A percentile compares a stretch with the other conserved stretches of the same genome.
Conservation (phyloP, 92 coral and sea anemone genomes). For the Zoanthus solanderi region DNA sequence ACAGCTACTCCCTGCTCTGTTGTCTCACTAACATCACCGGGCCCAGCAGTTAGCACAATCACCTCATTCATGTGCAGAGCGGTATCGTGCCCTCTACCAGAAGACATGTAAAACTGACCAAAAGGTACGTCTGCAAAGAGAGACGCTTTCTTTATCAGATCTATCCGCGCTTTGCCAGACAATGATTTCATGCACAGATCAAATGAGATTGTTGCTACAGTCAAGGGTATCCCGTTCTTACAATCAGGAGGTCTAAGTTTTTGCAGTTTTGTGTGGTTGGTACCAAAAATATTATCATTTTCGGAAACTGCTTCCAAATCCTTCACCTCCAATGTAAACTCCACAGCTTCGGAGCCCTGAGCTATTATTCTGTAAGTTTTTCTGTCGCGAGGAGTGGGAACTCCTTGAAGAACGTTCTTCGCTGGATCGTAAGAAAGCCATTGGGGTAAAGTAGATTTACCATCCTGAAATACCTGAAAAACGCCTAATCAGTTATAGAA, state of each 20-base stretch:
- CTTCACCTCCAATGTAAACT: constrained; percentile 73
- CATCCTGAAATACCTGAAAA: constrained; percentile 78
- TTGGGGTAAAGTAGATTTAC: constrained; percentile 79
- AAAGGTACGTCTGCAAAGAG: constrained; percentile 71
- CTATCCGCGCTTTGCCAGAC: constrained; percentile 78
- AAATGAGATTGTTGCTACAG: constrained; percentile 90
- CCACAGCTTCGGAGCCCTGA: constrained; percentile 42
- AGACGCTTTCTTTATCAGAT: constrained; percentile 74
- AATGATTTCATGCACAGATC: constrained; percentile 83
- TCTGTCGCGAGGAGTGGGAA: constrained; percentile 89
- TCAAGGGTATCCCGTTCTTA: constrained; percentile 75
- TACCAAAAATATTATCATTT: constrained; percentile 50
- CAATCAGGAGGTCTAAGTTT: constrained; percentile 70
- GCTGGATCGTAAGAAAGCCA: constrained; percentile 86
- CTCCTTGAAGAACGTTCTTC: constrained; percentile 73
- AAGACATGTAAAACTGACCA: constrained; percentile 68
- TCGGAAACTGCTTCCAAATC: constrained; percentile 76
- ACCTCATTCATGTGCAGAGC: constrained; percentile 88
- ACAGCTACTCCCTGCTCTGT: constrained; percentile 86
- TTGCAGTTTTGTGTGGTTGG: constrained; percentile 81
- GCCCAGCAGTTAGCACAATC: constrained; percentile 92
- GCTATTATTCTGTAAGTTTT: constrained; percentile 73
- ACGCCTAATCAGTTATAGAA: background rate
- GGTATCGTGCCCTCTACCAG: constrained; percentile 92
- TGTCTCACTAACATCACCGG: constrained; percentile 88